phyloP scores from a whole-genome alignment of 2,797 vertebrate species.

The Capromys pilorides region DNA sequence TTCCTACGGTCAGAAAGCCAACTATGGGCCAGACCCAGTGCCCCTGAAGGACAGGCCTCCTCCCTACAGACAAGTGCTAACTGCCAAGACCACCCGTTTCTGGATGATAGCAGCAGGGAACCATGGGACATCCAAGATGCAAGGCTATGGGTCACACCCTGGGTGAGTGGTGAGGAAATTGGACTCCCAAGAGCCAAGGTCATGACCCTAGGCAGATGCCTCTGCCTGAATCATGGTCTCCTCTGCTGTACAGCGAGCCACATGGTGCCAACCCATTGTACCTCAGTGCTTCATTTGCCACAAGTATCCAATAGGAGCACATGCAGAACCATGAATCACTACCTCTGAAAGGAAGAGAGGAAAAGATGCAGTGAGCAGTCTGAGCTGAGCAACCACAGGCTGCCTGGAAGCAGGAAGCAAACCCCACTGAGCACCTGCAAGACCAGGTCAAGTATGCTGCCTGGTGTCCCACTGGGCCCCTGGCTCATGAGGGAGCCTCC shows the following conservation, averaged over 20 bases:
- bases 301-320: neutral
- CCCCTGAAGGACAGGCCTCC: neutral
- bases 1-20: neutral
- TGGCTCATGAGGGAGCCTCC: neutral
- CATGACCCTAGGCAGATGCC: neutral
- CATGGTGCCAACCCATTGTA: neutral
- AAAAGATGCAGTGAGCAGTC: neutral
- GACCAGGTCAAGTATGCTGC: neutral
- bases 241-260: neutral
- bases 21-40: too few relatives aligned
- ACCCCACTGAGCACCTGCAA: neutral
- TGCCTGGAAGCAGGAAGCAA: neutral
- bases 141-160: neutral
- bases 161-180: neutral
- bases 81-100: neutral
- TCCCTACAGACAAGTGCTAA: too few relatives aligned
- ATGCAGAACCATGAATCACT: neutral
- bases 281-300: neutral
- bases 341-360: neutral
- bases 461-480: neutral
- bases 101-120: neutral
- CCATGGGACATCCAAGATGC: accelerated
- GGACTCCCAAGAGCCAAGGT: neutral
- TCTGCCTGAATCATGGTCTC: neutral
- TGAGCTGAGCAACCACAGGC: neutral